Conservation (phyloP, 2,888 invertebrate genomes). For the Dicycla oo region DNA sequence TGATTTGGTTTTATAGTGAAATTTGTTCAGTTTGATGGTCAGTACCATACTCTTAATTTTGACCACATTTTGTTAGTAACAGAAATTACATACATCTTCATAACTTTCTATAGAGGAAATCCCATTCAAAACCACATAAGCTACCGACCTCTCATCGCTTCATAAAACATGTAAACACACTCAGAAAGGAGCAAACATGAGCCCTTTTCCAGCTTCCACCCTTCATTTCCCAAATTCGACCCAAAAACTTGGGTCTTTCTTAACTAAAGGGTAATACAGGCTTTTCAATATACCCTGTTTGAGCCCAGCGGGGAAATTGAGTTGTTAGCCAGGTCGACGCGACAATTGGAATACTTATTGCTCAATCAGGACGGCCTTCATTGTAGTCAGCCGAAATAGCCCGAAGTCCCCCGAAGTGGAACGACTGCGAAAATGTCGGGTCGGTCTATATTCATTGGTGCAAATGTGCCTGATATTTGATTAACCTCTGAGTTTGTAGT, state of each 20-base stretch:
- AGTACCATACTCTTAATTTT: no score
- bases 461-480: slow-evolving; percentile 18
- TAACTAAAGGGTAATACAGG: slow-evolving; percentile 58
- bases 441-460: slow-evolving; percentile 2
- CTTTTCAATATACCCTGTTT: slow-evolving; percentile 67
- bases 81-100: neutral
- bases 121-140: neutral
- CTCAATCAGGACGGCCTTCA: slow-evolving; percentile 59
- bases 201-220: slow-evolving; percentile 30
- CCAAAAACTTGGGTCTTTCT: slow-evolving; percentile 51
- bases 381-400: slow-evolving; percentile 54
- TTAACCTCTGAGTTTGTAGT: neutral
- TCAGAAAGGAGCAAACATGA: slow-evolving; percentile 39
- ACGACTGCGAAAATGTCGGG: slow-evolving; percentile 21
- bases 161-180: slow-evolving; percentile 34
- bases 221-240: slow-evolving; percentile 57
- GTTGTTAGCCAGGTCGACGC: slow-evolving; percentile 63
- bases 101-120: neutral
- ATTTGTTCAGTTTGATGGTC: no score
- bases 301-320: slow-evolving; percentile 67
- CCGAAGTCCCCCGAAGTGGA: slow-evolving; percentile 26
- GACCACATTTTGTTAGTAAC: no score
- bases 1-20: no score
- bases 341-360: slow-evolving; percentile 68
- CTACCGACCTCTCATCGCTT: neutral